Percentiles rank a stretch among this genome's conserved stretches.
Conservation (phyloP, 2,888 invertebrate species). For the Pollenia griseotomentosa region DNA sequence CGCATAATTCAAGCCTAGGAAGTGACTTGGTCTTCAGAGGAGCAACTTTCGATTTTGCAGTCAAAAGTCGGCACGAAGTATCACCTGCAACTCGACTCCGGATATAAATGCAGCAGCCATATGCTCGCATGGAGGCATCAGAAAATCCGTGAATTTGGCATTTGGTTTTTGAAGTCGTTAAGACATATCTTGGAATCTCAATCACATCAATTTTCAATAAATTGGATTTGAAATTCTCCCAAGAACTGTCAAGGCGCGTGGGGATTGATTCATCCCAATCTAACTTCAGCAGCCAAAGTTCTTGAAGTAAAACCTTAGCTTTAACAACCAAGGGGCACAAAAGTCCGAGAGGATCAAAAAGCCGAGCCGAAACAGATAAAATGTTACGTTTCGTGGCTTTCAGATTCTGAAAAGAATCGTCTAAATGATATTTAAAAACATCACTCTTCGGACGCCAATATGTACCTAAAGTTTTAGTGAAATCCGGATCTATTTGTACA, state of each 20-base stretch:
- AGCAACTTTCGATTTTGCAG: neutral
- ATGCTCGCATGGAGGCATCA: neutral
- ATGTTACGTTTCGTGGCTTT: neutral
- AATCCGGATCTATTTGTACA: constrained; percentile 5
- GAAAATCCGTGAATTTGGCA: constrained; percentile 3
- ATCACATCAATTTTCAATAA: constrained; percentile 18
- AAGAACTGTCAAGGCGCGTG: neutral
- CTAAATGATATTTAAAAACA: constrained; percentile 31
- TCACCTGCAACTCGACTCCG: constrained; percentile 4
- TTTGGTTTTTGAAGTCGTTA: constrained; percentile 5
- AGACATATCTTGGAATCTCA: constrained; percentile 37
- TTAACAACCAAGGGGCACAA: neutral
- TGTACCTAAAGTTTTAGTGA: constrained; percentile 21
- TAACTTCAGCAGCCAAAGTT: neutral
- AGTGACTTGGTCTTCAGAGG: constrained; percentile 33
- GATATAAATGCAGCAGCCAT: constrained; percentile 31
- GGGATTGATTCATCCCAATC: constrained; percentile 23
- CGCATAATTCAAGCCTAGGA: constrained; percentile 16
- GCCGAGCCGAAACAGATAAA: neutral
- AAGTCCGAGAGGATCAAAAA: neutral
- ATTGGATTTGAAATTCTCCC: constrained; percentile 8
- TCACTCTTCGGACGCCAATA: constrained; percentile 41
- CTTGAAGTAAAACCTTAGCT: neutral
- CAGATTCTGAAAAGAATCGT: constrained; percentile 1
- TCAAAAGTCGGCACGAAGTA: neutral